Base-by-base conservation (phyloP, 1,140 invertebrate genomes). In the Rhopalosiphum padi region DNA sequence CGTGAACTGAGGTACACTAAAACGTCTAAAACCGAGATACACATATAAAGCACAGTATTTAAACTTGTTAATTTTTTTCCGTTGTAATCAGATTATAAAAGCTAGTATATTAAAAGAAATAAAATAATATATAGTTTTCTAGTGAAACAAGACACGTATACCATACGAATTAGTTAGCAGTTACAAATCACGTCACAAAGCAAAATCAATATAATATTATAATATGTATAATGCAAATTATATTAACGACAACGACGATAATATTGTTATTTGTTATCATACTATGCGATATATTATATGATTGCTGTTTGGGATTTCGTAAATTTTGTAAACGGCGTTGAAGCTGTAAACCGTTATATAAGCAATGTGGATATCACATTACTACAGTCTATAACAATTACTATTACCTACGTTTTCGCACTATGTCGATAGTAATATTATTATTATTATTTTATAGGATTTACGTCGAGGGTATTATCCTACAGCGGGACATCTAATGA, bases 361-460 rank as follows among this genome's bases (percentile, higher is more conserved):
- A 68, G 60, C 30, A 68, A 68, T 68, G n/a, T 68, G 11, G 3
- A 68, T n/a, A 68, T 68, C 11, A 9, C 25, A 68, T 30, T n/a
- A 68, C 60, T 68, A 3, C 60, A n/a, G 11, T n/a, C 30, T 68
- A 68, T 68, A 8, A 30, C 15, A 18, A 51, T 51, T 51, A 51
- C 41, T 41, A 41, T 6, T 60, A 60, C 9, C 8, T 68, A 68
- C 11, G 60, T n/a, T 68, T 68, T 68, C 60, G 60, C 30, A n/a
- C 60, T 68, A 68, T 68, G 60, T 68, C 60, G 60, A 68, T 68
- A 68, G 60, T 68, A 68, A n/a, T 68, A 60, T 60, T 60, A 60
- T 30, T 60, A 25, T 77, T 35, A 82, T 82, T 37, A 82, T 37
- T 37, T 37, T 6, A 18, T 37, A 37, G 41, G 21, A 85, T 85